phyloP scores from a whole-genome alignment of 2,113 vertebrate genomes.

The Natator depressus region DNA sequence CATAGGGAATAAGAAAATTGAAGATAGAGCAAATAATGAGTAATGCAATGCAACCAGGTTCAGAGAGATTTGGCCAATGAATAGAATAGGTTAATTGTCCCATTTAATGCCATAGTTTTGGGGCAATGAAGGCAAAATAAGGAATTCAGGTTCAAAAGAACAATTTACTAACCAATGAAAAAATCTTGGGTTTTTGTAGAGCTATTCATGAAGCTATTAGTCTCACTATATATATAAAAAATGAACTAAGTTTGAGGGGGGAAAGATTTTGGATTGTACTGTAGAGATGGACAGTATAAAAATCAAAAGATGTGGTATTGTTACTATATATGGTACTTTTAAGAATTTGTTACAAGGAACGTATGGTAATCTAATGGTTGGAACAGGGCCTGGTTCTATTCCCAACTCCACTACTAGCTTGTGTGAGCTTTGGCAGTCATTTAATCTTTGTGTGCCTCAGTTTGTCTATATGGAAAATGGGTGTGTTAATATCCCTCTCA shows the following conservation, averaged over 20 bases:
- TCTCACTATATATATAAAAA: not conserved
- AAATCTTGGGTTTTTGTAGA: not conserved
- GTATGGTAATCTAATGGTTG: not conserved
- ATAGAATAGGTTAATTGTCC: not conserved
- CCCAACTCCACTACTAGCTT: not conserved
- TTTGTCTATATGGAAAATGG: not conserved
- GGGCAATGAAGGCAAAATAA: not conserved
- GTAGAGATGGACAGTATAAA: not conserved
- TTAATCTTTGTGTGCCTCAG: not conserved
- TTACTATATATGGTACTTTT: not conserved
- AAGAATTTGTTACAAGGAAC: not conserved
- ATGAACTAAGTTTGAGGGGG: not conserved
- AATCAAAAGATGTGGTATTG: not conserved
- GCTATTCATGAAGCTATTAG: not conserved
- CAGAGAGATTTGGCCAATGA: not conserved
- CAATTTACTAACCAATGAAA: not conserved
- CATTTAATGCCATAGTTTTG: not conserved
- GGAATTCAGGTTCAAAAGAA: not conserved
- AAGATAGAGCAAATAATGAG: not conserved
- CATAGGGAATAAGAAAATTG: not conserved
- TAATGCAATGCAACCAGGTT: not conserved
- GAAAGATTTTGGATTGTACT: not conserved
- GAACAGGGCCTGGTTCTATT: not conserved
- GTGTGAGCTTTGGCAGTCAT: not conserved
- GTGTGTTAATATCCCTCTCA: not conserved